Conservation (phyloP, 92 coral and sea anemone genomes). For the Desmophyllum pertusum region DNA sequence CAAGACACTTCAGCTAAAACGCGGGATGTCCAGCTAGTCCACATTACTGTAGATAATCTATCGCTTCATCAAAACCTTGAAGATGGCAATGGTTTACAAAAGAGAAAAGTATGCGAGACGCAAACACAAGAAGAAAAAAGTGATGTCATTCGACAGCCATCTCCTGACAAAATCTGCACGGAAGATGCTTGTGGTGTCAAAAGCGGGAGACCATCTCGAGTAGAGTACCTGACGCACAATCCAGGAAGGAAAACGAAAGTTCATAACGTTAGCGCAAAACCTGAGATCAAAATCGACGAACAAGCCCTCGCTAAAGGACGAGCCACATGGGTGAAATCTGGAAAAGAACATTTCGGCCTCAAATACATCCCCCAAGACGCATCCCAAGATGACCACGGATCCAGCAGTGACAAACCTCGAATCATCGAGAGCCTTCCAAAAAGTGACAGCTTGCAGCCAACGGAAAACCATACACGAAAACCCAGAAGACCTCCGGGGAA, state of each 20-base stretch:
- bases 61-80: neutral
- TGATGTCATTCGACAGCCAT: neutral
- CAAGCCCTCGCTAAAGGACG: neutral
- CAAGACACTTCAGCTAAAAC: neutral
- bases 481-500: neutral
- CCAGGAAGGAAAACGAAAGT: neutral
- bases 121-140: neutral
- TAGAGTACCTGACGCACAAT: neutral
- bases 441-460: neutral
- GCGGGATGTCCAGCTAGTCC: neutral
- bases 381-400: neutral
- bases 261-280: too few species aligned
- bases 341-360: neutral
- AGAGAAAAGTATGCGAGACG: neutral
- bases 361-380: neutral
- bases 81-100: neutral
- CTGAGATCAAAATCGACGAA: neutral
- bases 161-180: neutral
- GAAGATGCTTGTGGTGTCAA: neutral
- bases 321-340: neutral
- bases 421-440: neutral
- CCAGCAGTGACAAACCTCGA: neutral
- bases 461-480: neutral
- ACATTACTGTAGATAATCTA: neutral
- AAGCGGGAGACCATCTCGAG: neutral